Conservation (phyloP, 2,888 invertebrate genomes). For the Volucella inanis region DNA sequence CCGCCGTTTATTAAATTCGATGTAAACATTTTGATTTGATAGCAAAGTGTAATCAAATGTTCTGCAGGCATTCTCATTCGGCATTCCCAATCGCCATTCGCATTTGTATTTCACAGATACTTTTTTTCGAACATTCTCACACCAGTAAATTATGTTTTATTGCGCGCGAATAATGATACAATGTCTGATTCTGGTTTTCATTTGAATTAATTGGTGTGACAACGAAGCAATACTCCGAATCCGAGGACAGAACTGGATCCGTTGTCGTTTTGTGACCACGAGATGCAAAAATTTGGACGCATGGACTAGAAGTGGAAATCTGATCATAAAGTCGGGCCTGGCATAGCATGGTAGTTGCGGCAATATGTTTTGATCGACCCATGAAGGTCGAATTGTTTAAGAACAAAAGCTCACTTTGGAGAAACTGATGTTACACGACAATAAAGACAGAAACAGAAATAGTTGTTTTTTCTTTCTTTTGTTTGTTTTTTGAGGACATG, state of each 20-base stretch:
- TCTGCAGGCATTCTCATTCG: constrained; percentile 31
- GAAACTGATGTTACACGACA: background rate
- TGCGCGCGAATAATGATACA: constrained; percentile 37
- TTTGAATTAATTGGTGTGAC: constrained; percentile 19
- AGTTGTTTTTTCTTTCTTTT: background rate
- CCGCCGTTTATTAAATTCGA: background rate
- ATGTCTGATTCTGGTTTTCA: constrained; percentile 9
- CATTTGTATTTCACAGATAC: background rate
- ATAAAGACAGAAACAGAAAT: constrained; percentile 7
- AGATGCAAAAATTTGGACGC: constrained; percentile 16
- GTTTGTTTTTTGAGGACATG: constrained; percentile 1
- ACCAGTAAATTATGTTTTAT: constrained; percentile 51
- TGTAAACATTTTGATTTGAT: constrained; percentile 18
- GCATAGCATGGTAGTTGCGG: background rate
- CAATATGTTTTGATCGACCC: constrained; percentile 35
- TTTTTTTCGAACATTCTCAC: background rate
- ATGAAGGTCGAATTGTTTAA: constrained; percentile 72
- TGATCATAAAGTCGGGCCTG: constrained; percentile 27
- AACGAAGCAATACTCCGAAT: background rate
- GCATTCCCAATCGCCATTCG: background rate
- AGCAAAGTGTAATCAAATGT: constrained; percentile 17
- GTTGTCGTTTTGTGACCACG: background rate
- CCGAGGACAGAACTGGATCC: background rate
- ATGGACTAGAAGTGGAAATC: constrained; percentile 56
- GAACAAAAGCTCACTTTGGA: constrained; percentile 1